Evolutionary conservation across 2,797 vertebrate genomes (phyloP).

Genomic region (Hippoglossus hippoglossus): DNA sequence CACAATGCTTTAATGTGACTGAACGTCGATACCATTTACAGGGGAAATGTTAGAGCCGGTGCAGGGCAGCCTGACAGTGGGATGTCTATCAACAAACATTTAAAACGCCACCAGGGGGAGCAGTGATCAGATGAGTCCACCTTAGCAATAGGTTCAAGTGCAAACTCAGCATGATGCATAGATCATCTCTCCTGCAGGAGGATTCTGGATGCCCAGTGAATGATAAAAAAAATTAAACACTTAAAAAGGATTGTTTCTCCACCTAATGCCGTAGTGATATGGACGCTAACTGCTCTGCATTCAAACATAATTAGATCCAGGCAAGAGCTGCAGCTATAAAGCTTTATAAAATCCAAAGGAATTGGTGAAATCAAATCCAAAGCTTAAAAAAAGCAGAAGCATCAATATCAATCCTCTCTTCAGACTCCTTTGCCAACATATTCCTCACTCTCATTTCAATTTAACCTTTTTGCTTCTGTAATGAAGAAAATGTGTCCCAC

Average conservation of each 20-base stretch:
- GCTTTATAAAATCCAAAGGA: neutral
- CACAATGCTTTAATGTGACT: conserved; percentile 7
- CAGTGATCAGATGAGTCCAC: conserved; percentile 40
- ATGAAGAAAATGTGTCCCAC: neutral
- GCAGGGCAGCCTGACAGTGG: neutral
- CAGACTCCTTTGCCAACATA: neutral
- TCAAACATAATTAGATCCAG: neutral
- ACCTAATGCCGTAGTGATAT: neutral
- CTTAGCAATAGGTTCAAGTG: neutral
- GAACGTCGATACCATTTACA: conserved; percentile 3
- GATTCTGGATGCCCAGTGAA: neutral
- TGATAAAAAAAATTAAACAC: conserved; percentile 17
- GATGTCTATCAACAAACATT: neutral
- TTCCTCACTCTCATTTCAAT: conserved; percentile 6
- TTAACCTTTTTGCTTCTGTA: conserved; percentile 16
- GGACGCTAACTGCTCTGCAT: neutral
- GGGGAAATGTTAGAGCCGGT: neutral
- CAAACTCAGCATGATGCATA: neutral
- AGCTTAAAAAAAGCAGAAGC: neutral
- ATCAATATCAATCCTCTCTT: neutral
- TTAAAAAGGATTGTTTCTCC: conserved; percentile 13
- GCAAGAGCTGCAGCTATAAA: neutral
- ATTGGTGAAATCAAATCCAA: conserved; percentile 1
- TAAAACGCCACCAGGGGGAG: conserved; percentile 71
- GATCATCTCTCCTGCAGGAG: neutral